Evolutionary conservation across 2,888 invertebrate species (phyloP), one percentile per base, ranked within the genome.

Genomic region (Chrysotoxum bicinctum): DNA sequence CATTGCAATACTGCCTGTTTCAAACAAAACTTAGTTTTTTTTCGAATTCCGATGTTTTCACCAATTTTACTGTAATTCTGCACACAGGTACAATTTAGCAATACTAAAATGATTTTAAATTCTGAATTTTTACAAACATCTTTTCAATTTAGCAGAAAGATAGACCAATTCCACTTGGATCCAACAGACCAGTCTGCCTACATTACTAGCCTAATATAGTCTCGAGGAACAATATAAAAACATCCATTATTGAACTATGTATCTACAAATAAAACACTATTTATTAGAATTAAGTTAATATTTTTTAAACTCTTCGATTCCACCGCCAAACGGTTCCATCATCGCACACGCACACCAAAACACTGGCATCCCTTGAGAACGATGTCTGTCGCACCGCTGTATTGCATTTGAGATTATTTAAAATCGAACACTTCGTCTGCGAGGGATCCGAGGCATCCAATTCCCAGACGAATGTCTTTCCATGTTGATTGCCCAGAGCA

Each of bases 321-420:
- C 98, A 99, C 88, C 99, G 94, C 98, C 98, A 99, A 88, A 99
- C 95, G 19, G 98, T 97, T 5, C 97, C 97, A 92, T 99, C 98
- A 90, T 99, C 99, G 92, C 98, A 98, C 60, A 98, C 98, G 87
- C 97, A 97, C n/a, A 99, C 92, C 77, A 99, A 92, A 40, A 97
- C 95, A 85, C 94, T 95, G 26, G 98, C 98, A 90, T 98, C 97
- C 19, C 97, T 94, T 37, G 97, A 98, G 80, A 99, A 93, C 62
- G 97, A 96, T 4, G 98, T 98, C 93, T 99, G 99, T 84, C 99
- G 93, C 26, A 99, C 97, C 0, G 98, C 96, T n/a, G 97, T 95
- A 6, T 94, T 95, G 90, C 98, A 98, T 88, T 97, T 95, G 14
- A 96, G 95, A 93, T 99, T 98, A 83, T 95, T 94, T 23, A 99